These are phyloP conservation scores for Coendou prehensilis DNA, from an alignment of 2,797 vertebrate species.

Conservation along the genomic window DNA sequence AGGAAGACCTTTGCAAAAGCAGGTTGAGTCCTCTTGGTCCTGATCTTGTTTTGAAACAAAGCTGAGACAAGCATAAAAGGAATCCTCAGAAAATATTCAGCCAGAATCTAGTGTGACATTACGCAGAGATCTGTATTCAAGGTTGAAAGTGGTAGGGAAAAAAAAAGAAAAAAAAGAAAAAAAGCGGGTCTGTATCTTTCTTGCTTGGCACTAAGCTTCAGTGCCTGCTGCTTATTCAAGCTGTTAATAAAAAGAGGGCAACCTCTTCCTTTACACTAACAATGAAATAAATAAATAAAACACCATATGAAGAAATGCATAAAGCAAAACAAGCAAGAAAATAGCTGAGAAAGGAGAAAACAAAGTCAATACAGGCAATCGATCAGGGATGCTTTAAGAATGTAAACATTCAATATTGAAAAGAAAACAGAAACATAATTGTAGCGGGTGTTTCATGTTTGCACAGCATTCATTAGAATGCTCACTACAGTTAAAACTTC, in stretches of 20 bases:
- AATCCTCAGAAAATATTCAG: constrained; percentile 6
- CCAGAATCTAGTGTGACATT: background rate
- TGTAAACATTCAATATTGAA: constrained; percentile 73
- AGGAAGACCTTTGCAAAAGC: background rate
- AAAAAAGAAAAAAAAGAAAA: background rate
- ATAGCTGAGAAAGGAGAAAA: constrained; percentile 71
- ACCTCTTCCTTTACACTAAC: background rate
- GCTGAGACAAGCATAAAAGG: constrained; percentile 55
- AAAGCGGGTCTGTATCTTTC: background rate
- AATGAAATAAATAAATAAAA: constrained; percentile 64
- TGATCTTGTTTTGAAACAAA: constrained; percentile 8
- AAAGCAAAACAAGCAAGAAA: constrained; percentile 36
- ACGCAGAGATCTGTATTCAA: constrained; percentile 13
- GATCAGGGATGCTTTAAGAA: constrained; percentile 77
- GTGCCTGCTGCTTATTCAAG: constrained; percentile 65
- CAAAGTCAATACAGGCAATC: constrained; percentile 68
- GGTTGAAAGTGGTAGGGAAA: background rate
- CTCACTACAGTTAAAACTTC: constrained; percentile 73
- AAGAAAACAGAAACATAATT: constrained; percentile 80
- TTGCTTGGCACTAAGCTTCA: constrained; percentile 18
- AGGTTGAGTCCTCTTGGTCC: background rate
- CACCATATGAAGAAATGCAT: background rate
- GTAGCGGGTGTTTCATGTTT: constrained; percentile 77
- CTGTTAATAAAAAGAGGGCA: constrained; percentile 76
- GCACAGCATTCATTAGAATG: constrained; percentile 77